phyloP scores from a whole-genome alignment of 2,888 invertebrate genomes.

The Lycocerus yunnanus region DNA sequence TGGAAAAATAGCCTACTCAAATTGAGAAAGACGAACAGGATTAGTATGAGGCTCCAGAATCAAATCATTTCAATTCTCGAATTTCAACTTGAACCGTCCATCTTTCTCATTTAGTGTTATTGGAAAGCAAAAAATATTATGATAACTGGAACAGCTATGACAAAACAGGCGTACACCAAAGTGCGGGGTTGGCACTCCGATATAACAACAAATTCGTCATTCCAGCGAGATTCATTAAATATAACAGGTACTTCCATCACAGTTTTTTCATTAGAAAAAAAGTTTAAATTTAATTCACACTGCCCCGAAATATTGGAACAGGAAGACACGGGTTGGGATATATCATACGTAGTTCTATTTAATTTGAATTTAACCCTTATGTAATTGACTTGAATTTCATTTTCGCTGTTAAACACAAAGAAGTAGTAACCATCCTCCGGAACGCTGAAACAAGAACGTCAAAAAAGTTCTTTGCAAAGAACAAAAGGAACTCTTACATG shows the following conservation, averaged over 20 bases:
- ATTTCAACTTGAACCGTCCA: neutral
- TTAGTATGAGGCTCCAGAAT: no score
- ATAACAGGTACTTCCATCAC: conserved; percentile 70
- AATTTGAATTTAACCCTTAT: conserved; percentile 71
- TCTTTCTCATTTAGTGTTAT: conserved; percentile 53
- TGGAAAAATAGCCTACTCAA: no score
- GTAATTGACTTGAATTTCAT: conserved; percentile 74
- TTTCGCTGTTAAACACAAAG: conserved; percentile 82
- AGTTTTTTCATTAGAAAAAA: conserved; percentile 72
- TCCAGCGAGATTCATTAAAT: conserved; percentile 70
- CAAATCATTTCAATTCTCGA: no score
- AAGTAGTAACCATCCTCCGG: conserved; percentile 80
- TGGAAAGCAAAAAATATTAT: conserved; percentile 75
- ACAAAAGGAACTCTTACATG: conserved; percentile 55
- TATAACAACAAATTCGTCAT: conserved; percentile 73
- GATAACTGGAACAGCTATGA: conserved; percentile 71
- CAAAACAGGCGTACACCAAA: conserved; percentile 69
- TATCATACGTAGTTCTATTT: conserved; percentile 72
- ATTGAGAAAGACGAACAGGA: no score
- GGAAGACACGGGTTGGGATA: conserved; percentile 63
- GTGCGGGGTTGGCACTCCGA: conserved; percentile 78
- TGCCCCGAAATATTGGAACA: conserved; percentile 67
- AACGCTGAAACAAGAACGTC: conserved; percentile 59
- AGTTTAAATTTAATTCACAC: conserved; percentile 68
- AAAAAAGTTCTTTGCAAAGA: neutral